A percentile compares a stretch with the other conserved stretches of the same genome.
Evolutionary conservation across 2,113 vertebrate species (phyloP).

Genomic region (Muscicapa adusta): DNA sequence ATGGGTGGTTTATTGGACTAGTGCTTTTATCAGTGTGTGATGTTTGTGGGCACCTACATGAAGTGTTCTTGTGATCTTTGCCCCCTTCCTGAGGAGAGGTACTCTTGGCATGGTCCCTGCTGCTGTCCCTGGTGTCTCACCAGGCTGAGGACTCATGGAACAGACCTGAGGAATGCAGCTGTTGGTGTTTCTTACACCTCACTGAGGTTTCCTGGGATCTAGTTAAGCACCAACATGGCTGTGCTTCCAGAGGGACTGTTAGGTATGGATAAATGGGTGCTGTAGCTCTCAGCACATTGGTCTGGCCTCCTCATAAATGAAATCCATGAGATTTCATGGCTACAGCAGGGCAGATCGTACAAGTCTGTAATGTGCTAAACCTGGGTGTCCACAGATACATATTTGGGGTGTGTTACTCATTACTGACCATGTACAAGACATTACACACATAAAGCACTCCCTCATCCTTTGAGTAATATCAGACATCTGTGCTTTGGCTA

Average conservation of each 20-base stretch:
- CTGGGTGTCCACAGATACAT: background rate
- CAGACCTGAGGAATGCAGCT: background rate
- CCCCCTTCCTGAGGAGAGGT: background rate
- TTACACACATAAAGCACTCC: background rate
- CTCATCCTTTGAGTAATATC: constrained; percentile 16
- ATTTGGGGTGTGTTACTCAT: background rate
- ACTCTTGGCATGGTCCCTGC: background rate
- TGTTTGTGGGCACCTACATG: background rate
- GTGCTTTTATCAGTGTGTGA: background rate
- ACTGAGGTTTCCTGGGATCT: background rate
- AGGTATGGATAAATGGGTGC: background rate
- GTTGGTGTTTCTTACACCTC: background rate
- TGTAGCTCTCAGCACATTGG: background rate
- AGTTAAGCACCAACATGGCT: background rate
- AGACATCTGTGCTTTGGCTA: constrained; percentile 53
- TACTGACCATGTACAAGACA: background rate
- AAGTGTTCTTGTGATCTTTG: background rate
- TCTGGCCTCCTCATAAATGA: background rate
- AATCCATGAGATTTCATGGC: background rate
- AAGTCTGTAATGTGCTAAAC: background rate
- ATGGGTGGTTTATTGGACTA: background rate
- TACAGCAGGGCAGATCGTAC: background rate
- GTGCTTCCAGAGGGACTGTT: background rate
- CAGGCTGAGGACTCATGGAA: background rate
- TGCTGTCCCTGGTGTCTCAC: background rate